These are phyloP conservation scores for Tautogolabrus adspersus DNA, from an alignment of 2,113 vertebrate species.

Conservation along the genomic window DNA sequence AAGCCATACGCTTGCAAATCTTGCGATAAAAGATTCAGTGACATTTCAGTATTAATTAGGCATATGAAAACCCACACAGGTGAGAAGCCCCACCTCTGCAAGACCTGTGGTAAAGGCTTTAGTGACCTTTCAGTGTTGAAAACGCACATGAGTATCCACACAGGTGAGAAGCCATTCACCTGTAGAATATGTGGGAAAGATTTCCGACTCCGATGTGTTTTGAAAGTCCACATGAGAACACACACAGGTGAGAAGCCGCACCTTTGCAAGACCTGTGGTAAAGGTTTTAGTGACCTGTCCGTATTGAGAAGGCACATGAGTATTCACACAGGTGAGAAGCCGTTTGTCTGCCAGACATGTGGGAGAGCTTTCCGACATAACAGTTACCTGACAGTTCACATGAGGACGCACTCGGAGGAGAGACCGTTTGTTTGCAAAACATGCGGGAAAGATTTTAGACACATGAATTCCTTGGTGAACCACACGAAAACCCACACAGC, in stretches of 20 bases:
- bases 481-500: background rate
- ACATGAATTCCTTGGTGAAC: background rate
- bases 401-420: background rate
- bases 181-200: constrained; percentile 9
- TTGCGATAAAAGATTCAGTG: background rate
- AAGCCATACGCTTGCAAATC: background rate
- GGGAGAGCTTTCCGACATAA: background rate
- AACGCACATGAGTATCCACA: background rate
- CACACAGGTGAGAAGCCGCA: constrained; percentile 38
- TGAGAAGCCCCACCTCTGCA: too few relatives aligned
- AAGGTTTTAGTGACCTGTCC: background rate
- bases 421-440: background rate
- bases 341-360: background rate
- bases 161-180: background rate
- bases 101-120: background rate
- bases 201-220: background rate
- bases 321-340: background rate
- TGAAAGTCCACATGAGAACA: background rate
- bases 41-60: background rate
- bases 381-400: background rate
- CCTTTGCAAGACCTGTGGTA: background rate
- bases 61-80: background rate
- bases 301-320: background rate
- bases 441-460: background rate
- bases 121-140: background rate